Percentiles rank a stretch among this genome's conserved stretches.
These are phyloP conservation scores for Brenthis hecate DNA, from an alignment of 2,888 invertebrate species.

Conservation along the genomic window DNA sequence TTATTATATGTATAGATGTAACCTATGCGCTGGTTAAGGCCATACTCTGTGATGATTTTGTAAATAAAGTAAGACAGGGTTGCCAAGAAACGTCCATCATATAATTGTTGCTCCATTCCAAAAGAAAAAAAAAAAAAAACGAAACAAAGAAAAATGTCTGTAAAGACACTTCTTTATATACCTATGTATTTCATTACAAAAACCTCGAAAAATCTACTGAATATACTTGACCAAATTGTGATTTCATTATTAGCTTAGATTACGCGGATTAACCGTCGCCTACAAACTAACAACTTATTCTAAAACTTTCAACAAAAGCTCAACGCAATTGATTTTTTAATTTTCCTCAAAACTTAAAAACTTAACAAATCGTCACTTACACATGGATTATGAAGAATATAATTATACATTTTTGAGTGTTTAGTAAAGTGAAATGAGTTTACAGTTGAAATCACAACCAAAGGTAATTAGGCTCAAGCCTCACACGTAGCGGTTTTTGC, in stretches of 20 bases:
- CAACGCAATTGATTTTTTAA: conserved; percentile 29
- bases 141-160: too few species aligned
- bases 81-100: too few species aligned
- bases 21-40: too few species aligned
- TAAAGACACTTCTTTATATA: too few species aligned
- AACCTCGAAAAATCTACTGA: background rate
- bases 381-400: conserved; percentile 45
- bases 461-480: conserved; percentile 49
- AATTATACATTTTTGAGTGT: conserved; percentile 43
- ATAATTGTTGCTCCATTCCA: too few species aligned
- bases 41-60: too few species aligned
- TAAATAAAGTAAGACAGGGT: too few species aligned
- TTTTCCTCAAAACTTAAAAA: conserved; percentile 29
- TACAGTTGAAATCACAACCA: conserved; percentile 51
- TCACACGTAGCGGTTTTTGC: conserved; percentile 43
- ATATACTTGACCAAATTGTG: background rate
- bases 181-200: too few species aligned
- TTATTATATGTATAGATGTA: too few species aligned
- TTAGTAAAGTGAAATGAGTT: conserved; percentile 48
- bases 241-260: conserved; percentile 11
- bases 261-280: background rate
- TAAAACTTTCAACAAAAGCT: conserved; percentile 8
- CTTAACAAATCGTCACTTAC: conserved; percentile 39
- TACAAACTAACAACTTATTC: conserved; percentile 13
- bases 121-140: too few species aligned